Conservation (phyloP, 35 echinoderm and acorn worm species). For the Amphiura filiformis region DNA sequence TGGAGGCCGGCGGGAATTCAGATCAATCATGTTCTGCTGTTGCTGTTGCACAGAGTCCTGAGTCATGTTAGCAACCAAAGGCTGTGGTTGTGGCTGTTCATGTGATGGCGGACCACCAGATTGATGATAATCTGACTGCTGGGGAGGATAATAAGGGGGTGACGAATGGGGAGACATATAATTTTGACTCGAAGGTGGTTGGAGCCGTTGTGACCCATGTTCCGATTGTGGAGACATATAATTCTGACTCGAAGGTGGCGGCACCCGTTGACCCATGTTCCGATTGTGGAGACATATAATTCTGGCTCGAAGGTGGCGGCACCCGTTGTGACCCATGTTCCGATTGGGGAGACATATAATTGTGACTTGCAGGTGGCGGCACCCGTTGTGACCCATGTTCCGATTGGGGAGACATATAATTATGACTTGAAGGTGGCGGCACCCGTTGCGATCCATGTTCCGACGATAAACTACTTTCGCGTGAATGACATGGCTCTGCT, state of each 20-base stretch:
- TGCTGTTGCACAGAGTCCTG: background rate
- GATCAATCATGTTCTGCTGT: background rate
- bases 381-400: too few relatives aligned
- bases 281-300: background rate
- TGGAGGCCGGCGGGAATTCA: background rate
- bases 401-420: too few relatives aligned
- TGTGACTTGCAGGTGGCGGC: too few relatives aligned
- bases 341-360: too few relatives aligned
- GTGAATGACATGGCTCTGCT: background rate
- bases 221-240: too few relatives aligned
- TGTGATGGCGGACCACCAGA: background rate
- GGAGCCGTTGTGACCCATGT: too few relatives aligned
- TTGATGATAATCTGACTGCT: background rate
- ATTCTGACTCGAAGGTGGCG: background rate
- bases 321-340: background rate
- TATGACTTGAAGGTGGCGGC: too few relatives aligned
- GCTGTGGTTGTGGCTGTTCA: background rate
- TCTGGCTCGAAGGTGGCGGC: background rate
- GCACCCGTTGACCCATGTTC: background rate
- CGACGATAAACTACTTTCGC: background rate
- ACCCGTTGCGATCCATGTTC: background rate
- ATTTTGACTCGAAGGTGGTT: too few relatives aligned
- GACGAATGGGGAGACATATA: background rate
- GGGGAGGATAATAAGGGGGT: background rate
- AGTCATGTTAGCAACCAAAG: background rate